Evolutionary conservation across 2,797 vertebrate genomes (phyloP).

Genomic region (Lutjanus campechanus): DNA sequence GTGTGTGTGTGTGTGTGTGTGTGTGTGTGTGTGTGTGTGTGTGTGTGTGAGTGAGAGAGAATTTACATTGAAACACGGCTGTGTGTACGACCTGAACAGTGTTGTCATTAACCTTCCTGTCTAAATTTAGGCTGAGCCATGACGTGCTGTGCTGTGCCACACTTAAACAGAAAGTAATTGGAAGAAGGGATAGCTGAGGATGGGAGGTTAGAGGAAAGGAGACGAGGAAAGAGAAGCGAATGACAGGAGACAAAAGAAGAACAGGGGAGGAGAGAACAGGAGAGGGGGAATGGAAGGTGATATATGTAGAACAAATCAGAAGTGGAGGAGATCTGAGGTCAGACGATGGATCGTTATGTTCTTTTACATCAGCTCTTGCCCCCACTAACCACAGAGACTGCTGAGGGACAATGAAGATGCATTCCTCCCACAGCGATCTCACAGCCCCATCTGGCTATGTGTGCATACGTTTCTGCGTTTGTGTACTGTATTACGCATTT

Average conservation of each 20-base stretch:
- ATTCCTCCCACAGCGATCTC: conserved; percentile 68
- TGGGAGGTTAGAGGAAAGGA: conserved; percentile 18
- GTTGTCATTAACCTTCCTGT: conserved; percentile 86
- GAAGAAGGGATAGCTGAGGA: conserved; percentile 55
- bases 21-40: conserved; percentile 20
- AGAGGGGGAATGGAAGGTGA: conserved; percentile 32
- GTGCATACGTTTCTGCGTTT: conserved; percentile 68
- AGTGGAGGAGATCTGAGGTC: conserved; percentile 51
- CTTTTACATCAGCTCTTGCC: conserved; percentile 59
- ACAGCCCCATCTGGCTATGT: conserved; percentile 77
- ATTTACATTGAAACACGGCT: conserved; percentile 64
- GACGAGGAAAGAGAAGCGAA: conserved; percentile 24
- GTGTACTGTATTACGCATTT: conserved; percentile 76
- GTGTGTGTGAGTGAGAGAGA: conserved; percentile 21
- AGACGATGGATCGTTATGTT: conserved; percentile 61
- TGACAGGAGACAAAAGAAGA: conserved; percentile 45
- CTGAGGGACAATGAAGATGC: conserved; percentile 75
- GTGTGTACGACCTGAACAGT: conserved; percentile 65
- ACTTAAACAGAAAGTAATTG: conserved; percentile 68
- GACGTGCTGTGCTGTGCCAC: conserved; percentile 74
- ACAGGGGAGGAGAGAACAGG: conserved; percentile 16
- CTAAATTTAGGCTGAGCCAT: conserved; percentile 81
- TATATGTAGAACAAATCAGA: conserved; percentile 42
- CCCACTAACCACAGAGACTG: conserved; percentile 66
- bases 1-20: neutral